Evolutionary conservation across 1,140 invertebrate genomes (phyloP).

Genomic region (Hyles vespertilio): DNA sequence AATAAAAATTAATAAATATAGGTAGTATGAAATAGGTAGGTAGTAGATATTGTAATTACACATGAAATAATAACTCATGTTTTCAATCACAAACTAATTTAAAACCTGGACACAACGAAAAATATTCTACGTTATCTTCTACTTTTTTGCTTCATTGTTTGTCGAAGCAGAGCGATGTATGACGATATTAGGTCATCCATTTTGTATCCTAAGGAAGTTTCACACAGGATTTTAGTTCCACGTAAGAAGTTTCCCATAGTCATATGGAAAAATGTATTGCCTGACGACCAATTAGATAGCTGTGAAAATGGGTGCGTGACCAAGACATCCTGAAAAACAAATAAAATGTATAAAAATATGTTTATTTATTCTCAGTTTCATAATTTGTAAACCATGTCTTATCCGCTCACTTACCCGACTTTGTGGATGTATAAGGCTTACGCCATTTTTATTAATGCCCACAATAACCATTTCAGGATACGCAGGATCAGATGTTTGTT

Average conservation of each 20-base stretch:
- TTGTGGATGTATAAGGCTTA: constrained; percentile 90
- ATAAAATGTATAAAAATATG: too few species aligned
- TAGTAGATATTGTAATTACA: too few species aligned
- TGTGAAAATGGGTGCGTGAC: constrained; percentile 90
- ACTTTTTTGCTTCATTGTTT: constrained; percentile 40
- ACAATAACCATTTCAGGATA: constrained; percentile 91
- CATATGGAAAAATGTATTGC: constrained; percentile 96
- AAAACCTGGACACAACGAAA: too few species aligned
- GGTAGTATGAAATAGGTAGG: too few species aligned
- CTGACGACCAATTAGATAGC: constrained; percentile 95
- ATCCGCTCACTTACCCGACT: constrained; percentile 81
- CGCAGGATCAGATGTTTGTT: constrained; percentile 88
- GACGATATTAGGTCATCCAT: constrained; percentile 97
- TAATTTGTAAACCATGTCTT: neutral
- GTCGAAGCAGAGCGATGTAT: constrained; percentile 81
- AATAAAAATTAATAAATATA: too few species aligned
- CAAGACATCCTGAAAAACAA: constrained; percentile 82
- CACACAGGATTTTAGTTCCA: constrained; percentile 92
- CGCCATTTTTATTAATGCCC: constrained; percentile 94
- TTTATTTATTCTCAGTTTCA: too few species aligned
- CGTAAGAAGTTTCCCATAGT: constrained; percentile 92
- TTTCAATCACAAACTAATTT: too few species aligned
- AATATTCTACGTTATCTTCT: neutral
- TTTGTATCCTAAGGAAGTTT: constrained; percentile 95
- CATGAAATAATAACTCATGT: too few species aligned